Evolutionary conservation across 2,888 invertebrate species (phyloP), one percentile per base, ranked within the genome.

Genomic region (Neoscelio sp.): DNA sequence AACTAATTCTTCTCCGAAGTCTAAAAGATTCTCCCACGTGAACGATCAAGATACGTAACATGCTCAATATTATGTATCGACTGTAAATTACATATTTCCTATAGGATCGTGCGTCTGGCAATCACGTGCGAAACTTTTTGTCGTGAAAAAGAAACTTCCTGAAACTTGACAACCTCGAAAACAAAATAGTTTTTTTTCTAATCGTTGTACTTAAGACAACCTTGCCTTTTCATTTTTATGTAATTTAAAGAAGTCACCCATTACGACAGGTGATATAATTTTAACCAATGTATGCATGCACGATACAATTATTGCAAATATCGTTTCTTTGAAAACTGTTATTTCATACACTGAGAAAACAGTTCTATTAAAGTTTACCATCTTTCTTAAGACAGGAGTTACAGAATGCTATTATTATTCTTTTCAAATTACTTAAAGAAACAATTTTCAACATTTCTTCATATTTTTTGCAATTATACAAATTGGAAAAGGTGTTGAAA

Each of bases 201-300:
- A 35, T 46, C 8, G 6, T 13, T 7, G 17, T 15, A 35, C 42
- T 42, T 10, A 20, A 30, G 26, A 46, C 30, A 65, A 8, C 65
- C 65, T 65, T 65, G 65, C 10, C 17, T 50, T 28, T 65, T 40
- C 40, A 65, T 65, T 65, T 50, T 65, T 65, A 50, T 65, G 50
- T 52, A 52, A 65, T 38, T 64, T 48, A 40, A 48, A 64, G 50
- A 64, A 62, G 62, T 62, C 23, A 35, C 62, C 15, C 23, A 10
- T 62, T 62, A 62, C 46, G 46, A 20, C 46, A 13, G 62, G 35
- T 62, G 62, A 46, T 46, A 46, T 46, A 62, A 62, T 62, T 46
- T 62, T n/a, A n/a, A n/a, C n/a, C n/a, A n/a, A n/a, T n/a, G n/a
- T n/a, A n/a, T n/a, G n/a, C n/a, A n/a, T n/a, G n/a, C n/a, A n/a